Base-by-base conservation (phyloP, 2,888 invertebrate genomes). In the Habrosyne pyritoides region DNA sequence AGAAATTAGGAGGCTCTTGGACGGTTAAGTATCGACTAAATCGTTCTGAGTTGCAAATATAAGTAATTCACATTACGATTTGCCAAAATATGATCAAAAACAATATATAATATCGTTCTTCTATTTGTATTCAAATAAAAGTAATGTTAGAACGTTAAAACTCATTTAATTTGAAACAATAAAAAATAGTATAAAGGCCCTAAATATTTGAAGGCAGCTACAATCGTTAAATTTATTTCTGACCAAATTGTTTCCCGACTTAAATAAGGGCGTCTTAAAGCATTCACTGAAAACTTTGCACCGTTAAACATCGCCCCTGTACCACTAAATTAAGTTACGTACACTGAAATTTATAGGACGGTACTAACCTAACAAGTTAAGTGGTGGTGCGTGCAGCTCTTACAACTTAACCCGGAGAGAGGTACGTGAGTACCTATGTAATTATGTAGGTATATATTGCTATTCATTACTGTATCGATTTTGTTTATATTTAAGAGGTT, bases 331-430 rank as follows among this genome's bases (percentile, higher is more conserved):
- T 75, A 71, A 72, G 79, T 79, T 73, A 71, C 67, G 63, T 70
- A 68, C 76, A 66, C 62, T 64, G 69, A 70, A 76, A 78, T 79
- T 78, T 77, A 77, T 78, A 71, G 77, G 64, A 56, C 62, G 60
- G 66, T 60, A 61, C 58, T 58, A 58, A 57, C 47, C 56, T 60
- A 63, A 73, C 69, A 65, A 71, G 64, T 69, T 71, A 73, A 70
- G 71, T 73, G 77, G 60, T 57, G 59, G 48, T 59, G 59, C 59
- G 59, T 58, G 58, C 49, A 26, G 30, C 53, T 28, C 53, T 47
- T 21, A 42, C 51, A 51, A 30, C 53, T 47, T 30, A 21, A 18
- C 50, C 42, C 1, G 10, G 14, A 36, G 42, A 18, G 42, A 18
- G 18, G 42, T 28, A 28, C 50, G 12, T 18, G 28, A 50, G 50